phyloP scores from a whole-genome alignment of 2,888 invertebrate genomes.

The Agonopterix alstromeriana region DNA sequence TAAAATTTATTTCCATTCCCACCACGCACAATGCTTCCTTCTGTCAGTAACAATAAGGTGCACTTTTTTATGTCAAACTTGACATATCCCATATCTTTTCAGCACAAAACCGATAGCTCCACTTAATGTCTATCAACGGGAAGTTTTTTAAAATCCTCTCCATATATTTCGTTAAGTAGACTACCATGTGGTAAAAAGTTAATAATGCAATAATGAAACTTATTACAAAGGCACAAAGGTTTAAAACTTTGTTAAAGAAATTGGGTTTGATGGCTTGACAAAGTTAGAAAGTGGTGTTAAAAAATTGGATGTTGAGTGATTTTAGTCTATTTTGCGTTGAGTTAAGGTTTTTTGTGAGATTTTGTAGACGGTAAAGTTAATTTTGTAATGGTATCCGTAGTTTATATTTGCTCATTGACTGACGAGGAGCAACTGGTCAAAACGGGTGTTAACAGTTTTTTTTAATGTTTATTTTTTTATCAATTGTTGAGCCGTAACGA shows the following conservation, averaged over 20 bases:
- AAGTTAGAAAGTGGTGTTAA: too few species aligned
- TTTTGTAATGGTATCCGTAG: constrained; percentile 20
- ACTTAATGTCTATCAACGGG: constrained; percentile 58
- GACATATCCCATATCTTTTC: constrained; percentile 16
- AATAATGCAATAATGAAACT: constrained; percentile 12
- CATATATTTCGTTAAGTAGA: constrained; percentile 63
- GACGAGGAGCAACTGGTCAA: constrained; percentile 57
- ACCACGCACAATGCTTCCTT: too few species aligned
- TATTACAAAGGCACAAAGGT: constrained; percentile 3
- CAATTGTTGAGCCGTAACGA: background rate
- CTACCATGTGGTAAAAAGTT: constrained; percentile 38
- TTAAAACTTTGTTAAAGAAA: constrained; percentile 1
- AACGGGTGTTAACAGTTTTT: constrained; percentile 44
- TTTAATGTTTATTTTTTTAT: constrained; percentile 14
- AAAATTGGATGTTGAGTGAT: background rate
- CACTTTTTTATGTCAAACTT: background rate
- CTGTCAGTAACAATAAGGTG: background rate
- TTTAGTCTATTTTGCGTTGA: background rate
- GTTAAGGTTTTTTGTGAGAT: background rate
- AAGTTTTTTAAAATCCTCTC: constrained; percentile 48
- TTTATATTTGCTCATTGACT: constrained; percentile 48
- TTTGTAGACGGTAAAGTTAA: background rate
- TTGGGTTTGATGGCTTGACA: background rate
- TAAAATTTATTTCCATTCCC: too few species aligned
- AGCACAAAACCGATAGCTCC: constrained; percentile 28